Percentiles rank a stretch among this genome's conserved stretches.
These are phyloP conservation scores for Hyposoter didymator DNA, from an alignment of 2,888 invertebrate species.

Conservation along the genomic window DNA sequence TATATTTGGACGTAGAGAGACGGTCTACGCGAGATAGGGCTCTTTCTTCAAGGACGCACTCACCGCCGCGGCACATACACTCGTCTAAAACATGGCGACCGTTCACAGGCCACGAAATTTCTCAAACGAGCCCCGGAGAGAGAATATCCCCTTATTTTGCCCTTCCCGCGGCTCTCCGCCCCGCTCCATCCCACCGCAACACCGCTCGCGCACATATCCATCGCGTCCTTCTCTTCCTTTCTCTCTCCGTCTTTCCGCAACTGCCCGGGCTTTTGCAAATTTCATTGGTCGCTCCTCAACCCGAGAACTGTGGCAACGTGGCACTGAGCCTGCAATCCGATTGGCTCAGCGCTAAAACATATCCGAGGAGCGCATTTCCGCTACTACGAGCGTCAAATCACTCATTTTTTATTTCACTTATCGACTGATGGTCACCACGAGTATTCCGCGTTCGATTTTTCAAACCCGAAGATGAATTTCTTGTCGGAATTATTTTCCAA, in stretches of 20 bases:
- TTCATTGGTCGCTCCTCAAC: slow-evolving; percentile 69
- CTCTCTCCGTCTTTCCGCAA: slow-evolving; percentile 73
- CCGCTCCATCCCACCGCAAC: background rate
- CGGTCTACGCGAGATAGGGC: slow-evolving; percentile 71
- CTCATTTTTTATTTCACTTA: slow-evolving; percentile 66
- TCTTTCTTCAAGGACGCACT: slow-evolving; percentile 79
- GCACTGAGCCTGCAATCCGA: slow-evolving; percentile 80
- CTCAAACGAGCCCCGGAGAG: slow-evolving; percentile 72
- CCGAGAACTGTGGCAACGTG: slow-evolving; percentile 85
- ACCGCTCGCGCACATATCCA: background rate
- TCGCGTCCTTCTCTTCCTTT: slow-evolving; percentile 11
- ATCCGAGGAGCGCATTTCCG: slow-evolving; percentile 70
- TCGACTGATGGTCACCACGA: background rate
- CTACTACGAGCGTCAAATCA: slow-evolving; percentile 74
- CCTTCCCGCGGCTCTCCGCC: slow-evolving; percentile 15
- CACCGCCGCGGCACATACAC: slow-evolving; percentile 60
- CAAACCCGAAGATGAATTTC: too few species aligned
- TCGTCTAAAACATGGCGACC: slow-evolving; percentile 83
- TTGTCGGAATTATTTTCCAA: background rate
- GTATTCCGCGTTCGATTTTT: background rate
- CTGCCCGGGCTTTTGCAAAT: slow-evolving; percentile 65
- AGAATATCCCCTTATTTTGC: slow-evolving; percentile 56
- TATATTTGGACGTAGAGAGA: slow-evolving; percentile 21
- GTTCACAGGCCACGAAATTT: slow-evolving; percentile 80
- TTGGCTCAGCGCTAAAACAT: slow-evolving; percentile 71